Evolutionary conservation across 2,888 invertebrate species (phyloP).

Genomic region (Lomographa bimaculata): DNA sequence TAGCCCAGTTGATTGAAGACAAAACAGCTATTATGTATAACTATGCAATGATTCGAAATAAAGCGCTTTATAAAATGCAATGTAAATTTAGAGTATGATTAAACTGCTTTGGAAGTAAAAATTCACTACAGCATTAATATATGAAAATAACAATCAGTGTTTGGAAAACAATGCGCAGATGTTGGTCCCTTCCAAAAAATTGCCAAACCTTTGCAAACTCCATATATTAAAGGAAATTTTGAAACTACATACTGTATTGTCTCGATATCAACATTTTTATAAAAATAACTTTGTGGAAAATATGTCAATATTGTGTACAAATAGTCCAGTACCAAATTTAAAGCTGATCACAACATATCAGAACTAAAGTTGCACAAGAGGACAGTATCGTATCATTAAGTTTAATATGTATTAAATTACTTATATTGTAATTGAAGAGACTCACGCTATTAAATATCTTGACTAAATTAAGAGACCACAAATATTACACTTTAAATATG

Average conservation of each 20-base stretch:
- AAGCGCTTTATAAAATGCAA: constrained; percentile 65
- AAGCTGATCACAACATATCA: constrained; percentile 81
- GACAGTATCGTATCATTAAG: constrained; percentile 73
- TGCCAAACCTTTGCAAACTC: constrained; percentile 62
- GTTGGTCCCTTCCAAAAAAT: constrained; percentile 80
- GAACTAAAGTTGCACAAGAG: constrained; percentile 78
- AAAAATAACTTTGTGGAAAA: constrained; percentile 79
- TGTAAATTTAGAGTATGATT: constrained; percentile 50
- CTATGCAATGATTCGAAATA: constrained; percentile 55
- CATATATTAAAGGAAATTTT: constrained; percentile 55
- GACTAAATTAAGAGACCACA: constrained; percentile 82
- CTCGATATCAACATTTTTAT: constrained; percentile 76
- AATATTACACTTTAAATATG: constrained; percentile 76
- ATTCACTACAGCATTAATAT: constrained; percentile 46
- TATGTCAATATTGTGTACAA: constrained; percentile 74
- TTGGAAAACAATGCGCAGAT: constrained; percentile 55
- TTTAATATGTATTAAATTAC: constrained; percentile 75
- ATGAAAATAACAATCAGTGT: constrained; percentile 32
- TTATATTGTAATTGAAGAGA: constrained; percentile 76
- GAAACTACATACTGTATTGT: constrained; percentile 78
- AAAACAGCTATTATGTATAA: constrained; percentile 42
- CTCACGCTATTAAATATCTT: constrained; percentile 82
- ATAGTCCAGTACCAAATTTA: constrained; percentile 77
- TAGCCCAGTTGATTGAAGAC: constrained; percentile 69
- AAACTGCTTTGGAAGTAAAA: constrained; percentile 43